Percentiles rank a stretch among this genome's conserved stretches.
Evolutionary conservation across 1,140 invertebrate genomes (phyloP).

Genomic region (Drosophila pachea): DNA sequence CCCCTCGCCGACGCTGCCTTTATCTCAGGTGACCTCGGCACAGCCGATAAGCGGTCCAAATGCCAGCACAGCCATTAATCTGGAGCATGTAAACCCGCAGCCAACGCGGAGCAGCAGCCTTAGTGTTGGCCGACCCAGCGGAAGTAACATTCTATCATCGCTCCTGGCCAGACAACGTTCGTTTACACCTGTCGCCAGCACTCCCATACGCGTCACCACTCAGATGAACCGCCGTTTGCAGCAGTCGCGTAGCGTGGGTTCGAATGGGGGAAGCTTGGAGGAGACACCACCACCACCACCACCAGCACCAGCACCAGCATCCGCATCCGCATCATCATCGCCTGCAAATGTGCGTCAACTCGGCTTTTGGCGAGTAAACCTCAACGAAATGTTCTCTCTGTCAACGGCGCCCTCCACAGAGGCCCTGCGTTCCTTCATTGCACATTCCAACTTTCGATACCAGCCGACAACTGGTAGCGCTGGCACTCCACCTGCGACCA

Average conservation of each 20-base stretch:
- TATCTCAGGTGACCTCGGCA: slow-evolving; percentile 33
- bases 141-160: slow-evolving; percentile 45
- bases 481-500: neutral
- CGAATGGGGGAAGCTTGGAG: slow-evolving; percentile 38
- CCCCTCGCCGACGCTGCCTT: slow-evolving; percentile 33
- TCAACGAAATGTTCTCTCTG: slow-evolving; percentile 61
- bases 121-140: slow-evolving; percentile 18
- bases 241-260: slow-evolving; percentile 57
- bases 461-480: slow-evolving; percentile 22
- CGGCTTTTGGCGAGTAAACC: slow-evolving; percentile 64
- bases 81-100: slow-evolving; percentile 33
- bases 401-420: slow-evolving; percentile 65
- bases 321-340: slow-evolving; percentile 13
- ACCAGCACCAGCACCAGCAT: neutral
- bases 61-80: slow-evolving; percentile 38
- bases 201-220: slow-evolving; percentile 36
- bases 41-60: slow-evolving; percentile 12
- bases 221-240: slow-evolving; percentile 61
- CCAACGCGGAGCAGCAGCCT: slow-evolving; percentile 44
- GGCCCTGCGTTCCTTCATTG: slow-evolving; percentile 57
- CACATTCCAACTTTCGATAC: slow-evolving; percentile 69
- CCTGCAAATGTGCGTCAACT: slow-evolving; percentile 45
- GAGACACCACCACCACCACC: slow-evolving; percentile 25
- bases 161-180: slow-evolving; percentile 58
- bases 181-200: slow-evolving; percentile 48